Evolutionary conservation across 2,797 vertebrate genomes (phyloP).

Genomic region (Spheniscus humboldti): DNA sequence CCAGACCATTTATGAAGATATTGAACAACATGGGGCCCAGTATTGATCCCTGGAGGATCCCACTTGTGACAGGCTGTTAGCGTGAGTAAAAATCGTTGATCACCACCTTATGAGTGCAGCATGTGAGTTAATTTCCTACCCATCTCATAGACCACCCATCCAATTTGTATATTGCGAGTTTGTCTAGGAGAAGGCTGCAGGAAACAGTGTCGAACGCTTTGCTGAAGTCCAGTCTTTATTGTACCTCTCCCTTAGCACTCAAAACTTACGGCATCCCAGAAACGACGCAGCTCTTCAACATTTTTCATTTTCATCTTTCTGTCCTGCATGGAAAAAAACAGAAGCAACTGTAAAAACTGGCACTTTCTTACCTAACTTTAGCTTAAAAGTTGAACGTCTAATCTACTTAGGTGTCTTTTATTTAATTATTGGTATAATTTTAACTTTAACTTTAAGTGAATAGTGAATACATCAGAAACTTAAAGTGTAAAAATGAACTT

Average conservation of each 20-base stretch:
- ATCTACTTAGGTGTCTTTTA: not conserved
- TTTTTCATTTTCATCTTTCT: not conserved
- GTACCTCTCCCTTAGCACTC: not conserved
- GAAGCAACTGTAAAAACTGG: not conserved
- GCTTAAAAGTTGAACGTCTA: not conserved
- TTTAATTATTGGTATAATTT: not conserved
- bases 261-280: not conserved
- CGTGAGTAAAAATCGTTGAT: not conserved
- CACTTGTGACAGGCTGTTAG: not conserved
- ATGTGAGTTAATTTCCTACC: not conserved
- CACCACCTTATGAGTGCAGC: not conserved
- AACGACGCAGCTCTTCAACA: not conserved
- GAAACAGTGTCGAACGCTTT: not conserved
- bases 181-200: not conserved
- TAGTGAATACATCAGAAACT: not conserved
- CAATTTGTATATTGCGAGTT: not conserved
- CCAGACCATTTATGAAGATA: not conserved
- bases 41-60: no score
- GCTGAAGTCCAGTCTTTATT: not conserved
- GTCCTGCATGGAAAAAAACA: not conserved
- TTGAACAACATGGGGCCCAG: no score
- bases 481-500: not conserved
- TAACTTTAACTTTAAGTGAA: not conserved
- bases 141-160: not conserved
- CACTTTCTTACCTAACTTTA: not conserved